Conservation (phyloP, 2,888 invertebrate genomes). For the Agapostemon virescens region DNA sequence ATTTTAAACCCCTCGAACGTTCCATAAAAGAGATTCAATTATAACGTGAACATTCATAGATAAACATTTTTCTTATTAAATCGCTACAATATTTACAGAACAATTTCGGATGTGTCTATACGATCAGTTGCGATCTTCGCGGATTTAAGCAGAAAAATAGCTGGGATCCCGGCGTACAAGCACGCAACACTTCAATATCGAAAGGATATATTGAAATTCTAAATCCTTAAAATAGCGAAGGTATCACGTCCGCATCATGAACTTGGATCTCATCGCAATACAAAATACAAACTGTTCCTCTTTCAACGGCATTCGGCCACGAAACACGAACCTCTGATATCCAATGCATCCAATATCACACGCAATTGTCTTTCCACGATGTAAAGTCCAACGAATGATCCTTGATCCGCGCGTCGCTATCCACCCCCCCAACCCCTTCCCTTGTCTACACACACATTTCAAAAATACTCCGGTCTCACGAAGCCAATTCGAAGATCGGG, state of each 20-base stretch:
- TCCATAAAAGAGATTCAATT: no score
- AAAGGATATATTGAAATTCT: conserved; percentile 9
- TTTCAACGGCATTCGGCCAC: background rate
- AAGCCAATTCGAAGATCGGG: background rate
- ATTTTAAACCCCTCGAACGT: no score
- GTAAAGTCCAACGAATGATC: conserved; percentile 23
- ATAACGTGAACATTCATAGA: background rate
- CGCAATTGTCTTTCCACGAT: conserved; percentile 25
- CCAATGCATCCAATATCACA: conserved; percentile 14
- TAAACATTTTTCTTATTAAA: background rate
- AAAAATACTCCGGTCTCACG: background rate
- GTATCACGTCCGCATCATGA: conserved; percentile 17
- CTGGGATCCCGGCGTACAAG: no score
- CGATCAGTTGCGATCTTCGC: background rate
- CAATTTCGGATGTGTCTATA: background rate
- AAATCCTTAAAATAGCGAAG: conserved; percentile 3
- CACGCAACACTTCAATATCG: background rate
- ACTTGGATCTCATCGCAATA: conserved; percentile 2
- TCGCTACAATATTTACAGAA: background rate
- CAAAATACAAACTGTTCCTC: background rate
- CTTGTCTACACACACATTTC: background rate
- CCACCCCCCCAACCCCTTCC: background rate
- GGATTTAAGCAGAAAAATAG: background rate
- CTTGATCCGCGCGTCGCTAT: conserved; percentile 20
- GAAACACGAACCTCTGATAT: background rate